Evolutionary conservation across 2,113 vertebrate genomes (phyloP).

Genomic region (Melozone crissalis): DNA sequence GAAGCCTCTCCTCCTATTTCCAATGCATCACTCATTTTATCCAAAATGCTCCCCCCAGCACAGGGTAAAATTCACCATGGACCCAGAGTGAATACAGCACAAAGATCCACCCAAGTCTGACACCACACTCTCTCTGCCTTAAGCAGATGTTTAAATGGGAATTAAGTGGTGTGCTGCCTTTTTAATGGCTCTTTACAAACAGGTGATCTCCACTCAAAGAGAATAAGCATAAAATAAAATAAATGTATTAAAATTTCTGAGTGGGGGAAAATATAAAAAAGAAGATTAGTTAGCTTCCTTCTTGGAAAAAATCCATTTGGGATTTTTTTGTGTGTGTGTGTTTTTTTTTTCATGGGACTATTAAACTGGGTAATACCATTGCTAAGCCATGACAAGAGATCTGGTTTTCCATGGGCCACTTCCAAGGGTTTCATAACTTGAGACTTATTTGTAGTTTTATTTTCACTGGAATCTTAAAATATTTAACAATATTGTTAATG

Average conservation of each 20-base stretch:
- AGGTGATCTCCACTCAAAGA: not conserved
- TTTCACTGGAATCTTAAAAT: constrained; percentile 3
- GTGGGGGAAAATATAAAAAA: not conserved
- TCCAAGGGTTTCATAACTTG: not conserved
- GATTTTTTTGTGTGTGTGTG: rapidly evolving
- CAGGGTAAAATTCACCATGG: not conserved
- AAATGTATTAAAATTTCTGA: not conserved
- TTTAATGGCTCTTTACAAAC: not conserved
- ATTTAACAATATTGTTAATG: not conserved
- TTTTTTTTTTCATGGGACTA: not conserved
- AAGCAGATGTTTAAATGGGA: not conserved
- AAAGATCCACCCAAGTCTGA: not conserved
- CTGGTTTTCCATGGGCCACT: not conserved
- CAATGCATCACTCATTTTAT: not conserved
- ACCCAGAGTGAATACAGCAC: not conserved
- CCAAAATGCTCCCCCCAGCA: not conserved
- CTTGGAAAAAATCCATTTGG: not conserved
- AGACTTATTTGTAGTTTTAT: not conserved
- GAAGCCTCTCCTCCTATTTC: not conserved
- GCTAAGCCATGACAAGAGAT: not conserved
- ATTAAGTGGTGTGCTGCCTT: not conserved
- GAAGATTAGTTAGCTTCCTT: not conserved
- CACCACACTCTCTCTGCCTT: not conserved
- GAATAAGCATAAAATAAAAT: not conserved
- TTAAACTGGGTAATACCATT: not conserved